A percentile compares a stretch with the other conserved stretches of the same genome.
Conservation (phyloP, 2,888 invertebrate genomes). For the Mactromeris polynyma region DNA sequence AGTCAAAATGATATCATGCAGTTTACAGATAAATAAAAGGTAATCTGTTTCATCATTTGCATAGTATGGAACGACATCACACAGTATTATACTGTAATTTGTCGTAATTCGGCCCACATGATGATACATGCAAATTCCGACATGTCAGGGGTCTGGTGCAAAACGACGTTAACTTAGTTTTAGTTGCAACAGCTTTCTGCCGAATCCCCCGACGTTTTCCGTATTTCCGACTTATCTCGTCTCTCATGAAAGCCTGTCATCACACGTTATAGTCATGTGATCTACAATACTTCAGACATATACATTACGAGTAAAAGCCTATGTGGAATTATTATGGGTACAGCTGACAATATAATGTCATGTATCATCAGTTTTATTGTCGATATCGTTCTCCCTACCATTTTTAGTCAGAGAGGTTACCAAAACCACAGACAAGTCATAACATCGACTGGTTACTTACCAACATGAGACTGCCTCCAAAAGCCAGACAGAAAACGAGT, state of each 20-base stretch:
- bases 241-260: not conserved
- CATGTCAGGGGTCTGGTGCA: too few species aligned
- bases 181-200: too few species aligned
- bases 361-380: not conserved
- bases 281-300: not conserved
- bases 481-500: slow-evolving; percentile 94
- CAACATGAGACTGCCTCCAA: slow-evolving; percentile 90
- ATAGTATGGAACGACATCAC: too few species aligned
- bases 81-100: too few species aligned
- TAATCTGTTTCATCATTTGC: not conserved
- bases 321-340: not conserved
- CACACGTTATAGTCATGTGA: not conserved
- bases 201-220: too few species aligned
- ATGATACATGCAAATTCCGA: too few species aligned
- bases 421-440: not conserved
- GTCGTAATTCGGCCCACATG: too few species aligned
- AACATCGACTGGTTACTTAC: slow-evolving; percentile 73
- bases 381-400: not conserved
- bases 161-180: too few species aligned
- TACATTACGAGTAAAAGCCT: not conserved
- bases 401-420: not conserved
- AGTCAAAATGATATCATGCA: not conserved
- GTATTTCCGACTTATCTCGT: not conserved
- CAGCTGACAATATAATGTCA: slow-evolving; percentile 11
- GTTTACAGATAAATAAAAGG: not conserved